A percentile compares a stretch with the other conserved stretches of the same genome.
phyloP scores from a whole-genome alignment of 2,888 invertebrate species.

The Theodoxus fluviatilis region DNA sequence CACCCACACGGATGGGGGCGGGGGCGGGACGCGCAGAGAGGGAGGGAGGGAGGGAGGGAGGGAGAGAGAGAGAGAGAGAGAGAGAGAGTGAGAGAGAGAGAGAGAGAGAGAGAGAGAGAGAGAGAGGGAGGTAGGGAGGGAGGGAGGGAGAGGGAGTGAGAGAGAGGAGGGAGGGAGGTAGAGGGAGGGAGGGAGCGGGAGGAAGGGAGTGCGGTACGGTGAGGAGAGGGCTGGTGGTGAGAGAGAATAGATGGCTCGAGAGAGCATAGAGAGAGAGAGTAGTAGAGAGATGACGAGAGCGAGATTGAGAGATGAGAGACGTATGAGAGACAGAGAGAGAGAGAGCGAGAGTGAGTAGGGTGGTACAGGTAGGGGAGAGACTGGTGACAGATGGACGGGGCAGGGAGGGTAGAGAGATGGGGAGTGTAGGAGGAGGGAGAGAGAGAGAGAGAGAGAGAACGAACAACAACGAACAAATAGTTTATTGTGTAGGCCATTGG shows the following conservation, averaged over 20 bases:
- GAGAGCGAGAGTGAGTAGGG: not conserved
- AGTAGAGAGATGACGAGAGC: not conserved
- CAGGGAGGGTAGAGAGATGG: not conserved
- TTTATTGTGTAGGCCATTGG: no score
- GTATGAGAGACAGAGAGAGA: not conserved
- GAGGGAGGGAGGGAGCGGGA: not conserved
- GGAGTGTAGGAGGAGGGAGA: slow-evolving; percentile 21
- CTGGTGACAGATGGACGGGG: not conserved
- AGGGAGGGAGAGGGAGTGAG: not conserved
- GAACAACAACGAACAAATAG: no score
- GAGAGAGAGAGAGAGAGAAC: not conserved
- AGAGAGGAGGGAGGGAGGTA: not conserved
- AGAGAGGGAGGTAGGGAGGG: slow-evolving; percentile 8
- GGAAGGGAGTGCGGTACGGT: not conserved
- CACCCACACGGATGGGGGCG: no score
- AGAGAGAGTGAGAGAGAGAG: not conserved
- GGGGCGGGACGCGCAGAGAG: no score
- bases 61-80: not conserved
- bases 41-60: slow-evolving; percentile 14
- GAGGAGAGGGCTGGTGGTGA: not conserved
- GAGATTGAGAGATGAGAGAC: not conserved
- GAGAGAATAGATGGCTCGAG: no score
- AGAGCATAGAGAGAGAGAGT: not conserved
- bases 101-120: slow-evolving; percentile 15
- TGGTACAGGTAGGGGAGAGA: not conserved